Percentiles rank a stretch among this genome's conserved stretches.
These are phyloP conservation scores for Habroteleia sp. DNA, from an alignment of 2,888 invertebrate genomes.

Conservation along the genomic window DNA sequence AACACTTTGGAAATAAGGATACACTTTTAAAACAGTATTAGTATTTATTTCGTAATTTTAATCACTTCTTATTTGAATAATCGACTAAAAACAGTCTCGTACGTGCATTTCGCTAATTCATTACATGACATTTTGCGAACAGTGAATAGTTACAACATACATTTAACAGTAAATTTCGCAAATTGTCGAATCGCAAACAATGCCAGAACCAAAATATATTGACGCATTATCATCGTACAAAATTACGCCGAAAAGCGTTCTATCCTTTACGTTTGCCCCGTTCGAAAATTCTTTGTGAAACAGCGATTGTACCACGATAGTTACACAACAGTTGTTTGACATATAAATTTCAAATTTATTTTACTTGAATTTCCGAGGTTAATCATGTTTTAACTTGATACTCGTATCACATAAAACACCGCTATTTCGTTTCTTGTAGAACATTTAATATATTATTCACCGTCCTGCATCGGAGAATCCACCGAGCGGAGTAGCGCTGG, in stretches of 20 bases:
- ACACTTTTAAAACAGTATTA: slow-evolving; percentile 51
- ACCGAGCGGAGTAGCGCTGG: slow-evolving; percentile 10
- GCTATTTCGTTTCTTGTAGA: slow-evolving; percentile 1
- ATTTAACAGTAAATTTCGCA: not conserved
- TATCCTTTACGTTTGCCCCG: not conserved
- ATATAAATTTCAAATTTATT: not conserved
- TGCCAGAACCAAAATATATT: not conserved
- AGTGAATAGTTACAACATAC: slow-evolving; percentile 10
- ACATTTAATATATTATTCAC: slow-evolving; percentile 13
- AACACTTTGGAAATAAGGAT: not conserved
- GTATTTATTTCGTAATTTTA: slow-evolving; percentile 53
- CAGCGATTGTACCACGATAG: not conserved
- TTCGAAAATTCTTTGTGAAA: not conserved
- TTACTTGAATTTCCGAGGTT: not conserved
- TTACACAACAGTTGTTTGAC: slow-evolving; percentile 7
- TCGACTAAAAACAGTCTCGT: slow-evolving; percentile 63
- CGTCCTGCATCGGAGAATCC: slow-evolving; percentile 1
- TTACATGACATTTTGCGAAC: slow-evolving; percentile 18
- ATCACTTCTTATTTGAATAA: slow-evolving; percentile 58
- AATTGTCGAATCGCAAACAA: not conserved
- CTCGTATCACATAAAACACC: not conserved
- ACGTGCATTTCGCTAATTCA: slow-evolving; percentile 42
- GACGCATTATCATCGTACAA: not conserved
- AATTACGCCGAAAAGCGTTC: not conserved
- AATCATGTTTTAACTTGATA: no score